phyloP scores from a whole-genome alignment of 2,797 vertebrate species.

The Glyptemys insculpta region DNA sequence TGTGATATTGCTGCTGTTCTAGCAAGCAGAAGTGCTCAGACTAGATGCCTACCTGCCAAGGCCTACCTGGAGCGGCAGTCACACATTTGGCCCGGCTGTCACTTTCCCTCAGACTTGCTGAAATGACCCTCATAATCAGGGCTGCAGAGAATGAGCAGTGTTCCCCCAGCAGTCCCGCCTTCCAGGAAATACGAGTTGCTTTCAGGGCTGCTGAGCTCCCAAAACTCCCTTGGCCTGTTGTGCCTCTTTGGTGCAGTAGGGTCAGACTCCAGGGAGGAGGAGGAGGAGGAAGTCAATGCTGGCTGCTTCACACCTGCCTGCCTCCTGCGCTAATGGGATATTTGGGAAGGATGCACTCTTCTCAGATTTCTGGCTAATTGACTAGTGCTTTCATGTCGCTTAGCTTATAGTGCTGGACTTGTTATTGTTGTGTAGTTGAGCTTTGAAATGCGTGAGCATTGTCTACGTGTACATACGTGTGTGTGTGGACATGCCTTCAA shows the following conservation, averaged over 20 bases:
- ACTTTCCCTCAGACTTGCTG: not conserved
- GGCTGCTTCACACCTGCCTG: not conserved
- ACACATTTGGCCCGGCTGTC: not conserved
- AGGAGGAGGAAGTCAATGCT: not conserved
- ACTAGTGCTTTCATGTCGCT: not conserved
- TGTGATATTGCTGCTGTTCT: accelerated
- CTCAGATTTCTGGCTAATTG: not conserved
- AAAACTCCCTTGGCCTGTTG: not conserved
- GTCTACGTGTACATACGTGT: accelerated
- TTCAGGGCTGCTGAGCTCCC: not conserved
- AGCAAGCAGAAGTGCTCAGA: not conserved
- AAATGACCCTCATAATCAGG: not conserved
- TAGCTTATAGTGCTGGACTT: not conserved
- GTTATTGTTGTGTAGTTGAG: not conserved
- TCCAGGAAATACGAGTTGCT: accelerated
- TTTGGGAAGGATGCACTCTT: not conserved
- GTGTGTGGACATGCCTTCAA: not conserved
- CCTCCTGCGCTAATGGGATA: not conserved
- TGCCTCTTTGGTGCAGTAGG: not conserved
- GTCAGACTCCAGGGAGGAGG: not conserved
- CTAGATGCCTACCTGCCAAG: not conserved
- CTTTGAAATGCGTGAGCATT: not conserved
- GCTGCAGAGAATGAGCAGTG: not conserved
- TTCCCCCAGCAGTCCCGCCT: accelerated
- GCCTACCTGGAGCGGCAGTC: not conserved